These are phyloP conservation scores for Columba janthina DNA, from an alignment of 2,113 vertebrate species.

Conservation along the genomic window DNA sequence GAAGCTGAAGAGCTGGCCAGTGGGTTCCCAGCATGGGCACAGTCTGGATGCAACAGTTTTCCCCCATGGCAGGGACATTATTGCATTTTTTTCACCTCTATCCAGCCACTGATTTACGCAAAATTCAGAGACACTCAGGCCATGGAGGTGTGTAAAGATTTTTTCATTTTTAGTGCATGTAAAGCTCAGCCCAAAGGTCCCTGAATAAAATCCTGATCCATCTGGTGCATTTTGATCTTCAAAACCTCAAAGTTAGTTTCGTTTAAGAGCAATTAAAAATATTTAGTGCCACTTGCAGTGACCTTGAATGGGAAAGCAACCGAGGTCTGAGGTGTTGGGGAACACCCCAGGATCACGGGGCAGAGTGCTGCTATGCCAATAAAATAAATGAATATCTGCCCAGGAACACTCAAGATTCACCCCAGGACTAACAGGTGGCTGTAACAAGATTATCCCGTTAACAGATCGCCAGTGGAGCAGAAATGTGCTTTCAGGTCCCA, in stretches of 20 bases:
- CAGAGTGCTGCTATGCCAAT: not conserved
- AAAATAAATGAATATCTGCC: not conserved
- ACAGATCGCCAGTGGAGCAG: not conserved
- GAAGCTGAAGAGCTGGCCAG: rapidly evolving
- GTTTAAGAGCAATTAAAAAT: not conserved
- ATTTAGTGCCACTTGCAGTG: not conserved
- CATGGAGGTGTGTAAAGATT: rapidly evolving
- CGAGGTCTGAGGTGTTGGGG: not conserved
- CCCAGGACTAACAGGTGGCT: not conserved
- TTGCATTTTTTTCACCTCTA: not conserved
- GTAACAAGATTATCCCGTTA: not conserved
- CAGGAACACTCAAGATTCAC: not conserved
- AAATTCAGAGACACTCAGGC: not conserved
- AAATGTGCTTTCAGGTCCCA: not conserved
- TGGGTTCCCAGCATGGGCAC: rapidly evolving
- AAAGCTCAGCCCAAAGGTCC: not conserved
- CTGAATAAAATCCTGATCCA: not conserved
- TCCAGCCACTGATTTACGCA: not conserved
- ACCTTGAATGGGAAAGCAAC: not conserved
- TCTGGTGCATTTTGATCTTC: not conserved
- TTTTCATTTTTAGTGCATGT: rapidly evolving
- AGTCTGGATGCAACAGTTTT: not conserved
- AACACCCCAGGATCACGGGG: not conserved
- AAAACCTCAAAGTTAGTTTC: not conserved
- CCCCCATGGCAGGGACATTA: rapidly evolving